phyloP scores from a whole-genome alignment of 1,140 invertebrate genomes.

The Telenomus remus region DNA sequence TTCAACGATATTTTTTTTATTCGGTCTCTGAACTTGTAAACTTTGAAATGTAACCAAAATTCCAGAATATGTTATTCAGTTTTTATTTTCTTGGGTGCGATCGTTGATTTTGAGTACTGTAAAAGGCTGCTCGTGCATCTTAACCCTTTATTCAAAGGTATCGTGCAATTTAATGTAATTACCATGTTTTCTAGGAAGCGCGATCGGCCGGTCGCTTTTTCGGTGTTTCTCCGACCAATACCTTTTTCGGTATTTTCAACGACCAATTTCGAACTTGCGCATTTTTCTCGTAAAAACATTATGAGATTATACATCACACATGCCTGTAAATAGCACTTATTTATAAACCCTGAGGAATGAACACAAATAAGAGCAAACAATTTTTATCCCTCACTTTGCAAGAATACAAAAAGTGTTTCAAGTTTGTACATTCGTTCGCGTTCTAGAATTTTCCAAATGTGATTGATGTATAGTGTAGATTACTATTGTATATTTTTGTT shows the following conservation, averaged over 20 bases:
- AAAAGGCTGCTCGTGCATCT: slow-evolving; percentile 55
- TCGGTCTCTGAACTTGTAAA: no score
- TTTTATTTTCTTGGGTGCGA: slow-evolving; percentile 18
- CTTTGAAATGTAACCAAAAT: no score
- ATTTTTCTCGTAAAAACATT: slow-evolving; percentile 12
- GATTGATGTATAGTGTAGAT: slow-evolving; percentile 34
- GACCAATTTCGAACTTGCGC: neutral
- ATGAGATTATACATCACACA: slow-evolving; percentile 2
- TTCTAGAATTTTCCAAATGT: slow-evolving; percentile 15
- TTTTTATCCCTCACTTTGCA: no score
- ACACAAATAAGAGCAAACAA: no score
- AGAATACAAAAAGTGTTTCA: no score
- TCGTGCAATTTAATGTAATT: slow-evolving; percentile 69
- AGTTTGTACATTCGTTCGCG: slow-evolving; percentile 27
- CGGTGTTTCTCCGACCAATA: slow-evolving; percentile 20
- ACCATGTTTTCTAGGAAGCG: slow-evolving; percentile 61
- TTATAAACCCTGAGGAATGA: no score
- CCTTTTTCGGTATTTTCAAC: slow-evolving; percentile 26
- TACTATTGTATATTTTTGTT: slow-evolving; percentile 46
- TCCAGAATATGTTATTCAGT: no score
- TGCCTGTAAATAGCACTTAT: no score
- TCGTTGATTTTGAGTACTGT: slow-evolving; percentile 41
- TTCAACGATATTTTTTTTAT: no score
- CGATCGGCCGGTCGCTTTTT: slow-evolving; percentile 53
- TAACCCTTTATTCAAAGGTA: slow-evolving; percentile 61